Evolutionary conservation across 1,140 invertebrate species (phyloP).

Genomic region (Paramacrobiotus metropolitanus): DNA sequence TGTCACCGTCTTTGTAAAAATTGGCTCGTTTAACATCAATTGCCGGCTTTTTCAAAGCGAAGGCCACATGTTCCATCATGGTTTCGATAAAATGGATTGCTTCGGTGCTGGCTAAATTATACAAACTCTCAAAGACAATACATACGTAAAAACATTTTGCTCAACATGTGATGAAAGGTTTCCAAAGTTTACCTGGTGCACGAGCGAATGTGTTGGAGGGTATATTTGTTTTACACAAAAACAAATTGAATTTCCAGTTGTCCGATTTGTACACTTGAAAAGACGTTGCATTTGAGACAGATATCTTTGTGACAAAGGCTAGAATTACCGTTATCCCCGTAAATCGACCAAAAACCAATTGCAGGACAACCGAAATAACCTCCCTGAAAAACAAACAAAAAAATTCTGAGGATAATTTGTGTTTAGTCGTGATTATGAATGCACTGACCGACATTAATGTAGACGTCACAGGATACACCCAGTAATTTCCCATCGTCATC

Average conservation of each 20-base stretch:
- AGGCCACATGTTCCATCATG: slow-evolving; percentile 16
- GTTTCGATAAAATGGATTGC: slow-evolving; percentile 17
- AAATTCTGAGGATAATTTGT: no score
- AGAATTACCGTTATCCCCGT: no score
- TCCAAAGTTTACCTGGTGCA: slow-evolving; percentile 29
- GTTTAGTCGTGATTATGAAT: no score
- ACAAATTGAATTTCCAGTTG: slow-evolving; percentile 36
- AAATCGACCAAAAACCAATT: no score
- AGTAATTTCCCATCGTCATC: not conserved
- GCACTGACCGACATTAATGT: not conserved
- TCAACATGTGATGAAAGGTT: no score
- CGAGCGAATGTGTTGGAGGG: slow-evolving; percentile 71
- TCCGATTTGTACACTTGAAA: slow-evolving; percentile 39
- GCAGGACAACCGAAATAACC: no score
- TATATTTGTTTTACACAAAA: slow-evolving; percentile 55
- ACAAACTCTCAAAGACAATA: not conserved
- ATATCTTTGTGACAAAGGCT: no score
- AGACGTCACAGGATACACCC: not conserved
- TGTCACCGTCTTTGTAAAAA: slow-evolving; percentile 13
- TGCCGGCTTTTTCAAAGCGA: slow-evolving; percentile 10
- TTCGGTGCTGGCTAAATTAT: slow-evolving; percentile 15
- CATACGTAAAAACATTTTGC: no score
- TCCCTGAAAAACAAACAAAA: no score
- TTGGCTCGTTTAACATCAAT: slow-evolving; percentile 14
- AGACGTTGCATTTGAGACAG: no score